Base-by-base conservation (phyloP, 53 echinoderm and acorn worm species). In the Holothuria scabra region DNA sequence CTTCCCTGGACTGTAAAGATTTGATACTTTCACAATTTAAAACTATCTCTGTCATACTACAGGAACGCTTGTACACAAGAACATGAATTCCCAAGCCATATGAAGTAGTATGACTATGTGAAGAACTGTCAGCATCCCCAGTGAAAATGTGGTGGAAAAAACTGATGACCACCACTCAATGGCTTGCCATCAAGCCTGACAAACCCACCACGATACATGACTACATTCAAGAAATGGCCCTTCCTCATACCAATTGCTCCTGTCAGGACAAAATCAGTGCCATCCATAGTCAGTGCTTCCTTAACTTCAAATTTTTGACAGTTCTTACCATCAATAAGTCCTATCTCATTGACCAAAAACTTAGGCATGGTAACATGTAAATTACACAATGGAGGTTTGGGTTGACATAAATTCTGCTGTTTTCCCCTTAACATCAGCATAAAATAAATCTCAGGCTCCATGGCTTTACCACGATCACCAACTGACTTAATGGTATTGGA, bases 181-280 rank as follows among this genome's bases (percentile, higher is more conserved):
- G 65, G 65, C 5, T 64, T 64, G 22, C 65, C 65, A 22, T 64
- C 65, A 24, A 64, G 26, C 12, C 12, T 28, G 21, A 64, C 65
- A 22, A 64, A 64, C 2, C 28, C 31, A 8, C 11, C 31, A 21
- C 13, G 1, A 21, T 13, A 64, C 20, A 24, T 64, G 65, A 64
- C 21, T 2, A 64, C 31, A 31, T 64, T 64, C 18, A 64, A 22
- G 31, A 64, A 64, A 22, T 64, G 65, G 5, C 65, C 65, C 22
- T 64, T 64, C 13, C 65, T 19, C 65, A 64, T 64, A 64, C 23
- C 31, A 64, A 64, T 26, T 21, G 65, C 13, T 21, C 65, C 65
- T 18, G 65, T 64, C 0, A 64, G 5, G 4, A 16, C 16, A 16
- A 8, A 64, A 2, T 64, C 13, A 0, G 24, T 5, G 5, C 65